A percentile compares a stretch with the other conserved stretches of the same genome.
Conservation (phyloP, 2,797 vertebrate species). For the Helostoma temminkii region DNA sequence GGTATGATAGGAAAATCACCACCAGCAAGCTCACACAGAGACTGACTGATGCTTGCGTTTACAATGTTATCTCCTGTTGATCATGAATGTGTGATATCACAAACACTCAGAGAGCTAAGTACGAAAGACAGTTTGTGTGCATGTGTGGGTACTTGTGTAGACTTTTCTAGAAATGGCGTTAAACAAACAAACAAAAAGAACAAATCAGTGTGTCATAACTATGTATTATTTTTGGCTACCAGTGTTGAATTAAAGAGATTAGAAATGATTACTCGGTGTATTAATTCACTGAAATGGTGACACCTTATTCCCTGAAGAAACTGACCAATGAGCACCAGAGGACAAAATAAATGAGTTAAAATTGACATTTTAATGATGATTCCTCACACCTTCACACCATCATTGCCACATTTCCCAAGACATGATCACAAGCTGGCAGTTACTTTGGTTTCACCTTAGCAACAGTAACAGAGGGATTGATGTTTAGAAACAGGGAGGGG, state of each 20-base stretch:
- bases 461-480: conserved; percentile 73
- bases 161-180: background rate
- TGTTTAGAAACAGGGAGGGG: conserved; percentile 38
- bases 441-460: conserved; percentile 80
- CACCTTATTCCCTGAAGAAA: background rate
- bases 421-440: conserved; percentile 55
- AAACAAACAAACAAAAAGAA: too few species aligned
- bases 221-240: background rate
- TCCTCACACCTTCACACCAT: conserved; percentile 32
- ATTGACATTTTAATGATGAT: conserved; percentile 12
- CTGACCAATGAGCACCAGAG: background rate
- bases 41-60: conserved; percentile 29
- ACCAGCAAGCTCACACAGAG: conserved; percentile 28
- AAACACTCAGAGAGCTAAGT: background rate
- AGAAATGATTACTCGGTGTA: background rate
- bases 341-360: background rate
- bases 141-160: background rate
- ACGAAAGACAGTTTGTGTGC: background rate
- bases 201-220: background rate
- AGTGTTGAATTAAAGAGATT: conserved; percentile 27
- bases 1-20: conserved; percentile 57
- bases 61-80: background rate
- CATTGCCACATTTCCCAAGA: conserved; percentile 59
- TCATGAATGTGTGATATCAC: background rate
- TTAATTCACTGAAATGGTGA: background rate